Evolutionary conservation across 2,113 vertebrate species (phyloP), one percentile per base, ranked within the genome.

Genomic region (Rana temporaria): DNA sequence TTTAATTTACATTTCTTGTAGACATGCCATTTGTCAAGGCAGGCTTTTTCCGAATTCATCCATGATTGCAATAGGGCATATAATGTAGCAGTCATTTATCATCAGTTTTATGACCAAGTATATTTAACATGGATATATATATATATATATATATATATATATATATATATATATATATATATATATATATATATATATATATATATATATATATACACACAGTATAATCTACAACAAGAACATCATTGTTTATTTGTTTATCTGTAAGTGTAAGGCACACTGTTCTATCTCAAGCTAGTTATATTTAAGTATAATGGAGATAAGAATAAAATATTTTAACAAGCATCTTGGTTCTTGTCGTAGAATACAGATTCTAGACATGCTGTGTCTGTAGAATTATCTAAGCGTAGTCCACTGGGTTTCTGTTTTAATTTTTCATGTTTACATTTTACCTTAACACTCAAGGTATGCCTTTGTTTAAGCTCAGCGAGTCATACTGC

Each of bases 1-100:
- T 74, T 74, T 74, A 60, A 74, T 74, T 74, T 74, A 74, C 71
- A 74, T 74, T 60, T 74, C 56, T 32, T 19, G 30, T 74, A 59
- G 71, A 74, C 71, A 59, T 60, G 71, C 55, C 56, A 74, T 74
- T 74, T 74, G 71, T 60, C 71, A 74, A 59, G 57, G 56, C n/a
- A 60, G 71, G 26, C 71, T 60, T 56, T 56, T 22, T 38, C 19
- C 38, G 55, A 74, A 74, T 74, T 60, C 30, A 60, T 74, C 53
- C 59, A 32, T 60, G 71, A 60, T 74, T 74, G 56, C 71, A 38
- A 74, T 74, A 74, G 71, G 34, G 56, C 71, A 74, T 60, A 60
- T n/a, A 74, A 38, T 59, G 53, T 73, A 34, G 20, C n/a, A 34
- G 71, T 56, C 56, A 60, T 74, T 74, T 74, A 32, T 74, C 56